These are phyloP conservation scores for Leptinotarsa texana DNA, from an alignment of 1,140 invertebrate genomes.

Conservation along the genomic window DNA sequence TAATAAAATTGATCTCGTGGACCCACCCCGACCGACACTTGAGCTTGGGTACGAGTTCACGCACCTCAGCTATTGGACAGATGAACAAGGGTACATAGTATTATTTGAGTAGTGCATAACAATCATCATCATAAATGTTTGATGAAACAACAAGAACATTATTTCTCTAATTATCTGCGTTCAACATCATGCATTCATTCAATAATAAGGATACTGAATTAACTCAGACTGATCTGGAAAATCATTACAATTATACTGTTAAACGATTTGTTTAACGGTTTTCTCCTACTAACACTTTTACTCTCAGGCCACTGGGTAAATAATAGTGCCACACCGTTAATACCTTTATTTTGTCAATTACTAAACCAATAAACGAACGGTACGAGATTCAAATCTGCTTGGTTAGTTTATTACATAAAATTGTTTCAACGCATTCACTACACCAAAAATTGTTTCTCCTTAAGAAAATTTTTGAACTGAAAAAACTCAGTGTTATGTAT, in stretches of 20 bases:
- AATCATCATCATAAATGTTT: no score
- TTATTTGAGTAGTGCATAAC: no score
- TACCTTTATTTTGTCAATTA: conserved; percentile 3
- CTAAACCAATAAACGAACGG: background rate
- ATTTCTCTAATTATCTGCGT: no score
- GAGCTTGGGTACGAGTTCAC: no score
- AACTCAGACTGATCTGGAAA: background rate
- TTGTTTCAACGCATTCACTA: background rate
- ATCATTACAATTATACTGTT: background rate
- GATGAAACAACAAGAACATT: no score
- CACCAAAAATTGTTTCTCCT: no score
- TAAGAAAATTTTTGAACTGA: background rate
- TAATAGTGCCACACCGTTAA: background rate
- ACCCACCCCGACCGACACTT: no score
- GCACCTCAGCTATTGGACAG: no score
- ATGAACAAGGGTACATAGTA: no score
- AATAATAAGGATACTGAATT: no score
- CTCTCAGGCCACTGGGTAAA: background rate
- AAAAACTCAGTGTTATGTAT: background rate
- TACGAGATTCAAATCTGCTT: background rate
- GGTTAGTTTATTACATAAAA: conserved; percentile 1
- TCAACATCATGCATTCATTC: no score
- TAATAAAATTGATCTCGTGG: no score
- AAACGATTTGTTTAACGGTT: background rate
- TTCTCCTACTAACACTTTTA: background rate